A percentile compares a stretch with the other conserved stretches of the same genome.
phyloP scores from a whole-genome alignment of 2,888 invertebrate genomes.

The Drepana falcataria region DNA sequence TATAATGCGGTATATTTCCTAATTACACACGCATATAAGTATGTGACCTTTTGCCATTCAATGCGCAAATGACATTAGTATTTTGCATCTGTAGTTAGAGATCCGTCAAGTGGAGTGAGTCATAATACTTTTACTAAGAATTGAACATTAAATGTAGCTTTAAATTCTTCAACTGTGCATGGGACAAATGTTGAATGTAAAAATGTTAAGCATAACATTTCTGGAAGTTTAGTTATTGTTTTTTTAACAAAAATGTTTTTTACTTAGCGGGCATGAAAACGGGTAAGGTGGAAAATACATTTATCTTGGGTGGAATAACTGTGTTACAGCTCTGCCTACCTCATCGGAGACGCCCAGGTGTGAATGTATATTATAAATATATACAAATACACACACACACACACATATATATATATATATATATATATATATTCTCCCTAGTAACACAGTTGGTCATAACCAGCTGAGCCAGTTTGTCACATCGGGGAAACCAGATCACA shows the following conservation, averaged over 20 bases:
- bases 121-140: slow-evolving; percentile 1
- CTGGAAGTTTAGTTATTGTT: background rate
- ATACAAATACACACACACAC: too few species aligned
- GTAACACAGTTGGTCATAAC: background rate
- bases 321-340: too few species aligned
- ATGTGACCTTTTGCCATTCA: slow-evolving; percentile 1
- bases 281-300: too few species aligned
- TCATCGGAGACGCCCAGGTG: too few species aligned
- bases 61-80: background rate
- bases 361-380: too few species aligned
- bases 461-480: background rate
- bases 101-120: slow-evolving; percentile 1
- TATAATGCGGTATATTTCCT: background rate
- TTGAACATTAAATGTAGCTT: background rate
- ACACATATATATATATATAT: too few species aligned
- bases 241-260: too few species aligned
- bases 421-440: background rate
- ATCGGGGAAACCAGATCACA: background rate
- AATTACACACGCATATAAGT: slow-evolving; percentile 1
- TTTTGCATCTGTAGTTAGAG: background rate
- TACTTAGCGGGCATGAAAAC: too few species aligned
- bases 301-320: too few species aligned
- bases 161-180: background rate
- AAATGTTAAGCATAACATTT: background rate
- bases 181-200: background rate